Conservation (phyloP, 2,888 invertebrate genomes). For the Drosophila kanekoi region DNA sequence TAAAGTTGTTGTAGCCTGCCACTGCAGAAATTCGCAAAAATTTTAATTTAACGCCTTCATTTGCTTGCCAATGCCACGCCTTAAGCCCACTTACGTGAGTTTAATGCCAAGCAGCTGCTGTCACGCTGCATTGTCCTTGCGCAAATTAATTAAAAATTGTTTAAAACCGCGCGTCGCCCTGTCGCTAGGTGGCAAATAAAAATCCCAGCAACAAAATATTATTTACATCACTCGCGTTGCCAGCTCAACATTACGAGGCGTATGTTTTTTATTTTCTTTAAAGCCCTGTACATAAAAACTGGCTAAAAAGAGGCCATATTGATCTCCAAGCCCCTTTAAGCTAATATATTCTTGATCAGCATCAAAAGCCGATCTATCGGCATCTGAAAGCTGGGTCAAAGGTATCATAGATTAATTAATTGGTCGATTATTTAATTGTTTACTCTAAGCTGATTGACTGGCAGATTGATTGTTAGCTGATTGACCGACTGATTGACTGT, state of each 20-base stretch:
- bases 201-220: slow-evolving; percentile 43
- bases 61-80: slow-evolving; percentile 35
- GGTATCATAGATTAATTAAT: too few relatives aligned
- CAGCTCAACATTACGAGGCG: slow-evolving; percentile 13
- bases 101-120: slow-evolving; percentile 74
- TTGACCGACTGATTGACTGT: too few relatives aligned
- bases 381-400: too few relatives aligned
- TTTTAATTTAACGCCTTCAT: slow-evolving; percentile 66
- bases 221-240: slow-evolving; percentile 26
- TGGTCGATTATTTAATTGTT: neutral
- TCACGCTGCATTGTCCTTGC: slow-evolving; percentile 47
- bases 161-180: slow-evolving; percentile 47
- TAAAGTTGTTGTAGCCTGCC: slow-evolving; percentile 50
- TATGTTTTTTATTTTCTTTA: neutral
- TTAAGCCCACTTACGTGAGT: slow-evolving; percentile 57
- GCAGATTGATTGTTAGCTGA: too few relatives aligned
- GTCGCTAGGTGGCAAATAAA: slow-evolving; percentile 10
- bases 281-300: too few relatives aligned
- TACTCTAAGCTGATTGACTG: too few relatives aligned
- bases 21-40: slow-evolving; percentile 58
- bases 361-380: too few relatives aligned
- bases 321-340: too few relatives aligned
- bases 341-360: too few relatives aligned
- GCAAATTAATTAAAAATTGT: slow-evolving; percentile 75
- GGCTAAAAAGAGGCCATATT: too few relatives aligned